Evolutionary conservation across 2,888 invertebrate genomes (phyloP).

Genomic region (Selenia dentaria): DNA sequence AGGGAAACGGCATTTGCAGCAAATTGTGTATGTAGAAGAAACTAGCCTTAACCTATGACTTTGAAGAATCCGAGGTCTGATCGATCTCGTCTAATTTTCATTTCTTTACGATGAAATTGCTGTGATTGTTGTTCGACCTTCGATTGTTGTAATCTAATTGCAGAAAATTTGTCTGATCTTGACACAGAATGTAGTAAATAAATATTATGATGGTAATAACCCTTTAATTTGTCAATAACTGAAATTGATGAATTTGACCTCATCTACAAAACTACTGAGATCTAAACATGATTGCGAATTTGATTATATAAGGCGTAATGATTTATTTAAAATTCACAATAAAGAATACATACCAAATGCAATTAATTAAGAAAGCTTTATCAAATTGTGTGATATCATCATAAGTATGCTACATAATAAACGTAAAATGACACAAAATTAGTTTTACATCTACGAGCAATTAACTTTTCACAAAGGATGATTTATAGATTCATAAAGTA

Average conservation of each 20-base stretch:
- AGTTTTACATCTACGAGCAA: slow-evolving; percentile 31
- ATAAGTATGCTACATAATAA: slow-evolving; percentile 10
- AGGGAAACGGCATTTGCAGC: slow-evolving; percentile 24
- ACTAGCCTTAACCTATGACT: slow-evolving; percentile 24
- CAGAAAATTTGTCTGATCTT: slow-evolving; percentile 18
- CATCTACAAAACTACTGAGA: no score
- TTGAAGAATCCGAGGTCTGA: slow-evolving; percentile 12
- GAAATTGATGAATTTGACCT: no score
- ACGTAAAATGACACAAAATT: slow-evolving; percentile 22
- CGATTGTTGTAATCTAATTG: slow-evolving; percentile 11
- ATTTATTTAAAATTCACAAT: no score
- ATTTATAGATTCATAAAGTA: slow-evolving; percentile 47
- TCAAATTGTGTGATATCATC: not conserved
- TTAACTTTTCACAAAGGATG: slow-evolving; percentile 47
- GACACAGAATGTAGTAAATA: slow-evolving; percentile 3
- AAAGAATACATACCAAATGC: no score
- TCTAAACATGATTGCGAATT: no score
- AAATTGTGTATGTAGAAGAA: slow-evolving; percentile 10
- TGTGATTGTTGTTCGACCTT: slow-evolving; percentile 13
- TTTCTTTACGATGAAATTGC: slow-evolving; percentile 13
- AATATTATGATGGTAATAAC: not conserved
- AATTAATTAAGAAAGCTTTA: not conserved
- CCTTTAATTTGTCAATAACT: no score
- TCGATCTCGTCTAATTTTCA: slow-evolving; percentile 10
- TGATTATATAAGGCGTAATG: no score